A percentile compares a stretch with the other conserved stretches of the same genome.
These are phyloP conservation scores for Cancer borealis DNA, from an alignment of 2,888 invertebrate species.

Conservation along the genomic window DNA sequence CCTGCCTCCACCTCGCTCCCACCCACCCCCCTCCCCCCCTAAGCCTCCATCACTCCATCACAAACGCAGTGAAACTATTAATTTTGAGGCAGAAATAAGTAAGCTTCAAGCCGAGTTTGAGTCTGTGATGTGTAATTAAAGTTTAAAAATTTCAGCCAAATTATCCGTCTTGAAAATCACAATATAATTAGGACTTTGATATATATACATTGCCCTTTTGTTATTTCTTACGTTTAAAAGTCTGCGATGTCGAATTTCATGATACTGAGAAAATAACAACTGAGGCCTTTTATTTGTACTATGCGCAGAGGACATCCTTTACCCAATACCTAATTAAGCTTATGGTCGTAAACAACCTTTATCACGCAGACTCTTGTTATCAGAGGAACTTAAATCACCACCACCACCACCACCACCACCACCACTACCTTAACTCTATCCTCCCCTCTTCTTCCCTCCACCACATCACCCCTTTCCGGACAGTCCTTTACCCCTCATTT, in stretches of 20 bases:
- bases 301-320: background rate
- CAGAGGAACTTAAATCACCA: background rate
- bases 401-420: background rate
- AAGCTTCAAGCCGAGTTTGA: constrained; percentile 30
- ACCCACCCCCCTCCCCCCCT: too few relatives aligned
- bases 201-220: background rate
- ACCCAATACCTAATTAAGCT: constrained; percentile 38
- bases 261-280: constrained; percentile 25
- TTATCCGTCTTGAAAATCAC: constrained; percentile 25
- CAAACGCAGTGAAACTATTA: background rate
- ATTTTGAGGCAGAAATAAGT: constrained; percentile 17
- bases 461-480: background rate
- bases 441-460: background rate
- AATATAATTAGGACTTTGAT: constrained; percentile 32
- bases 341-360: constrained; percentile 20
- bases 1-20: background rate
- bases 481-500: background rate
- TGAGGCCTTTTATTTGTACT: background rate
- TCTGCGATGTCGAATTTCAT: constrained; percentile 37
- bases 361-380: constrained; percentile 43
- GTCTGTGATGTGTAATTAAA: constrained; percentile 34
- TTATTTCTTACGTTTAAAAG: constrained; percentile 9
- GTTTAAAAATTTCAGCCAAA: background rate
- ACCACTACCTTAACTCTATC: background rate
- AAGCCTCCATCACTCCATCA: background rate